Conservation (phyloP, 2,888 invertebrate species). For the Agelastica alni region DNA sequence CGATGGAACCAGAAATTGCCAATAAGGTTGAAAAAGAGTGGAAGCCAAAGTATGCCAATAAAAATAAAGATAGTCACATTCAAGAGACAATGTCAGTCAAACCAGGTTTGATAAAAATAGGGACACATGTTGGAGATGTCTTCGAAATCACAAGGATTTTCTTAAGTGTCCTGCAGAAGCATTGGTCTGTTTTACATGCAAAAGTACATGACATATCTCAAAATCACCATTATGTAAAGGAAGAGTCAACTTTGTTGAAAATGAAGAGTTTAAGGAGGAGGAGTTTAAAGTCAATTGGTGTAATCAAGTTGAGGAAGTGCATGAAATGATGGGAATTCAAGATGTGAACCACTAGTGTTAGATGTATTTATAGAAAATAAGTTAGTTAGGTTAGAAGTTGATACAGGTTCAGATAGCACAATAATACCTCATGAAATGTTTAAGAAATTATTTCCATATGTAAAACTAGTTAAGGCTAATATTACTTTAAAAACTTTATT, state of each 20-base stretch:
- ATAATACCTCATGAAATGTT: constrained; percentile 6
- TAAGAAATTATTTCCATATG: not conserved
- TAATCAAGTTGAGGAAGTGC: not conserved
- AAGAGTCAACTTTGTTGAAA: not conserved
- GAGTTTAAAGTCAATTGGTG: not conserved
- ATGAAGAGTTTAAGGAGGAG: not conserved
- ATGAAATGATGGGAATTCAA: not conserved
- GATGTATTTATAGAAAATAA: not conserved
- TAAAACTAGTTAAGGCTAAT: not conserved
- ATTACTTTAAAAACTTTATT: not conserved
- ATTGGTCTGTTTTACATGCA: not conserved
- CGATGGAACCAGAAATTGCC: too few species aligned
- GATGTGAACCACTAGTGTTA: not conserved
- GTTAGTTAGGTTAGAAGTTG: constrained; percentile 1
- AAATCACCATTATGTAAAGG: not conserved
- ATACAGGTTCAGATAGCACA: constrained; percentile 12
- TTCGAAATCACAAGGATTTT: too few species aligned
- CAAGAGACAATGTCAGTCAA: not conserved
- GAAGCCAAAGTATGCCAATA: too few species aligned
- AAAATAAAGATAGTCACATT: too few species aligned
- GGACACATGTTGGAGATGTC: not conserved
- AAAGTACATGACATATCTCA: not conserved
- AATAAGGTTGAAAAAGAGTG: too few species aligned
- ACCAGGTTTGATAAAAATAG: not conserved
- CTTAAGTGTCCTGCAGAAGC: not conserved